Evolutionary conservation across 2,797 vertebrate species (phyloP).

Genomic region (Clarias laeviceps): DNA sequence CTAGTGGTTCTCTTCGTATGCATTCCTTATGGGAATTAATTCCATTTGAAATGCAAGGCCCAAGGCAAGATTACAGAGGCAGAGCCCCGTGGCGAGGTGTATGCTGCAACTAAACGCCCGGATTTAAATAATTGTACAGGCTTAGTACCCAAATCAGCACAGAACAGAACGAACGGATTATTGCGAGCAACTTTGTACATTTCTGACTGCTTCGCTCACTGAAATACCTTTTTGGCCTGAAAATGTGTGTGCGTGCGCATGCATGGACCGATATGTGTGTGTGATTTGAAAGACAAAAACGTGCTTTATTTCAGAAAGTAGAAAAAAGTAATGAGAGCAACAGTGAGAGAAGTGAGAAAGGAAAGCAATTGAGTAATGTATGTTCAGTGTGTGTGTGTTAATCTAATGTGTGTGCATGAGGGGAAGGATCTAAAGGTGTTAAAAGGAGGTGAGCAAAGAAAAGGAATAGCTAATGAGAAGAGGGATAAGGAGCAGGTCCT

Average conservation of each 20-base stretch:
- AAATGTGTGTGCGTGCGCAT: conserved; percentile 43
- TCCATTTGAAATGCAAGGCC: conserved; percentile 99
- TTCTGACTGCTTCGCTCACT: conserved; percentile 84
- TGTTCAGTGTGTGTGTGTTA: neutral
- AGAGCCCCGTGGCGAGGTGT: conserved; percentile 96
- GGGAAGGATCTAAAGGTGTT: conserved; percentile 60
- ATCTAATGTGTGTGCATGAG: neutral
- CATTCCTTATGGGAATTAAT: conserved; percentile 99
- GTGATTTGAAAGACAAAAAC: conserved; percentile 42
- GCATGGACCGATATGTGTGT: conserved; percentile 3
- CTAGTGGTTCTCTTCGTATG: conserved; percentile 96
- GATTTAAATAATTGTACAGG: conserved; percentile 99
- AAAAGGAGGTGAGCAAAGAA: conserved; percentile 56
- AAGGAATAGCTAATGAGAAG: conserved; percentile 73
- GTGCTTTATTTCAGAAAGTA: conserved; percentile 20
- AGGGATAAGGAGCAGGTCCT: conserved; percentile 65
- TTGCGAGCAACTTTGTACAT: conserved; percentile 85
- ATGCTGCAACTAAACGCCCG: conserved; percentile 98
- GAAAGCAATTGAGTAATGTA: neutral
- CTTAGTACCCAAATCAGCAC: conserved; percentile 95
- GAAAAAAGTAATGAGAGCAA: conserved; percentile 28
- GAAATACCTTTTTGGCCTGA: conserved; percentile 69
- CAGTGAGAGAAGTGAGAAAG: neutral
- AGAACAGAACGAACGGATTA: conserved; percentile 99
- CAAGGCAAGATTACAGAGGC: conserved; percentile 97